A percentile compares a stretch with the other conserved stretches of the same genome.
phyloP scores from a whole-genome alignment of 2,797 vertebrate species.

The Trichosurus vulpecula region DNA sequence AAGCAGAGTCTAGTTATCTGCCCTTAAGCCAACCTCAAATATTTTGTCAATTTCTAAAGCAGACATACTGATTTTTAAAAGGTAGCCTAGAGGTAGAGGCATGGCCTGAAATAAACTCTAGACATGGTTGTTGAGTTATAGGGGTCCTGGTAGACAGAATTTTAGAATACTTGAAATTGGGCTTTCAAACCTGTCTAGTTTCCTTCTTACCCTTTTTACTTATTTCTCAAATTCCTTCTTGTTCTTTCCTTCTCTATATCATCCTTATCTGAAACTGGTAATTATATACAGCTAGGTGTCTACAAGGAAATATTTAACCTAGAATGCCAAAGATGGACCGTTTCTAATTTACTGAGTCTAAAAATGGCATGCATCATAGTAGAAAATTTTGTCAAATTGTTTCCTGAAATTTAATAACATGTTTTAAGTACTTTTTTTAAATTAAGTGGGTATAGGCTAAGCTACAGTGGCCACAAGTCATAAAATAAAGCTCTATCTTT shows the following conservation, averaged over 20 bases:
- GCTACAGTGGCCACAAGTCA: neutral
- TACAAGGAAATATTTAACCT: neutral
- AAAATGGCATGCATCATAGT: neutral
- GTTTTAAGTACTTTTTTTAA: conserved; percentile 6
- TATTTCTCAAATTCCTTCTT: neutral
- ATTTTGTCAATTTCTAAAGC: neutral
- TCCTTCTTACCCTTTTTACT: neutral
- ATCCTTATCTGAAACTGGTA: neutral
- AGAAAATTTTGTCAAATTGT: neutral
- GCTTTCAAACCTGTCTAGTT: neutral
- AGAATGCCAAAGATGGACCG: neutral
- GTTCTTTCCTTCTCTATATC: neutral
- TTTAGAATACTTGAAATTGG: neutral
- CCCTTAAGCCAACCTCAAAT: neutral
- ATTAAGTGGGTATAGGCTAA: neutral
- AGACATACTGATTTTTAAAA: neutral
- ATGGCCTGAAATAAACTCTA: neutral
- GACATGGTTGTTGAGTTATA: neutral
- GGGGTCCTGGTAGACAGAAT: neutral
- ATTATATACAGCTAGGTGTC: neutral
- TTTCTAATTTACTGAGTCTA: conserved; percentile 33
- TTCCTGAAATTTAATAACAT: neutral
- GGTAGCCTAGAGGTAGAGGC: neutral
- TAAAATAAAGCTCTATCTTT: conserved; percentile 14
- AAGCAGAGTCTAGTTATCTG: neutral